Base-by-base conservation (phyloP, 2,888 invertebrate genomes). In the Idaea aversata region DNA sequence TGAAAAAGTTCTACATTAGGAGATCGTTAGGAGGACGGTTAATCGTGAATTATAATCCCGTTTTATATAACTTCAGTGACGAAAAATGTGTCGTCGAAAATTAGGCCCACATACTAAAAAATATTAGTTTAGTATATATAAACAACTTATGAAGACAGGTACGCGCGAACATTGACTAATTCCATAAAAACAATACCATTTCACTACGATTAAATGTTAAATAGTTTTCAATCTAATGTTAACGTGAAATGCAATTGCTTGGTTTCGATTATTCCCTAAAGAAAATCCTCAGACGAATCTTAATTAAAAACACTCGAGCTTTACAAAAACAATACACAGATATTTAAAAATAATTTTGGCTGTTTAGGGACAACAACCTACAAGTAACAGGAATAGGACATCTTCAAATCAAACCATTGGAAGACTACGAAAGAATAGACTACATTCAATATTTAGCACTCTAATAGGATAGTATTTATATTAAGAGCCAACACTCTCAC, bases 91-190 rank as follows among this genome's bases (percentile, higher is more conserved):
- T 47, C 47, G 15, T 57, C 25, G 58, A 60, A 60, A 34, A 61
- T 84, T 88, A 88, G 88, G 86, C 88, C 87, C 75, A 78, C 75
- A 79, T 76, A 76, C 78, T 78, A 83, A 77, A 84, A 81, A 82
- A 82, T 77, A 74, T 77, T 75, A 70, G 70, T 72, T 75, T 75
- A 65, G 77, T 79, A 80, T 77, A 25, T 13, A 47, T 47, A 47
- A 47, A 25, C 25, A 25, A 2, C 25, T 25, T 25, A 25, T 25
- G 1, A 80, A 83, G 83, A 88, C 88, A 88, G 88, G 88, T 89
- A 90, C 89, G 81, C 83, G 79, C 78, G 84, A 87, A 87, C 83
- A 83, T 83, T 81, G 82, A 85, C 83, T 86, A 85, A 81, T 87
- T 83, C 86, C 85, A 86, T 85, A 82, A 85, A 82, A 83, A 81